A percentile compares a stretch with the other conserved stretches of the same genome.
Conservation (phyloP, 2,888 invertebrate species). For the Scaptomyza polygonia region DNA sequence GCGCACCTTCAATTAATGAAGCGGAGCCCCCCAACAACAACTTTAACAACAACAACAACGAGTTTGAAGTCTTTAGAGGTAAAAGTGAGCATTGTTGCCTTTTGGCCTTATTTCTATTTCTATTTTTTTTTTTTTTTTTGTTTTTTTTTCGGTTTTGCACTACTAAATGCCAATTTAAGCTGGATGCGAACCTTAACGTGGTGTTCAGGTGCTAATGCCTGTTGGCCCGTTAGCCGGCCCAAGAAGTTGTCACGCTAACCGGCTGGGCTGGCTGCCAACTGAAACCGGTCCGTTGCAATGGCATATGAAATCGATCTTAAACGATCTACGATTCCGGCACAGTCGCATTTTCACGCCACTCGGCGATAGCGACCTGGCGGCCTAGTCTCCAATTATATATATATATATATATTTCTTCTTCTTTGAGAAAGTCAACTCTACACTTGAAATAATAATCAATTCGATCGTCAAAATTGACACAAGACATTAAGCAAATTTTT, state of each 20-base stretch:
- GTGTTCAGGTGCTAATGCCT: slow-evolving; percentile 41
- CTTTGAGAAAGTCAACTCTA: slow-evolving; percentile 13
- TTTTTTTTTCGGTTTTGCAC: too few species aligned
- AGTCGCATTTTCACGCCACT: slow-evolving; percentile 61
- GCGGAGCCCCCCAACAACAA: slow-evolving; percentile 34
- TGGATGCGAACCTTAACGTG: slow-evolving; percentile 23
- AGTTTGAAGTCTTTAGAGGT: slow-evolving; percentile 1
- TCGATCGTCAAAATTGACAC: too few species aligned
- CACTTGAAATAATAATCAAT: slow-evolving; percentile 4
- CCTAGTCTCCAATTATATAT: slow-evolving; percentile 5
- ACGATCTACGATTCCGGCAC: slow-evolving; percentile 40
- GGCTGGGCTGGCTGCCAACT: slow-evolving; percentile 26
- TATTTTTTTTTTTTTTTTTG: too few species aligned
- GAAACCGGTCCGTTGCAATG: slow-evolving; percentile 35
- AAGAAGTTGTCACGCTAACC: slow-evolving; percentile 41
- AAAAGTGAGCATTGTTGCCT: slow-evolving; percentile 38
- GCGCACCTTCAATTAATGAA: slow-evolving; percentile 76
- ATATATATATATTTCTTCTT: background rate
- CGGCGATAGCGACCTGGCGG: slow-evolving; percentile 1
- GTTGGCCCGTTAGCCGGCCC: slow-evolving; percentile 15
- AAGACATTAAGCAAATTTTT: too few species aligned
- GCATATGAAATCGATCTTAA: slow-evolving; percentile 40
- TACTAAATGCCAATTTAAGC: slow-evolving; percentile 48
- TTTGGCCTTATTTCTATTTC: slow-evolving; percentile 33
- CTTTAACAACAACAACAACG: slow-evolving; percentile 39